Conservation (phyloP, 2,797 vertebrate species). For the Pelodytes ibericus region DNA sequence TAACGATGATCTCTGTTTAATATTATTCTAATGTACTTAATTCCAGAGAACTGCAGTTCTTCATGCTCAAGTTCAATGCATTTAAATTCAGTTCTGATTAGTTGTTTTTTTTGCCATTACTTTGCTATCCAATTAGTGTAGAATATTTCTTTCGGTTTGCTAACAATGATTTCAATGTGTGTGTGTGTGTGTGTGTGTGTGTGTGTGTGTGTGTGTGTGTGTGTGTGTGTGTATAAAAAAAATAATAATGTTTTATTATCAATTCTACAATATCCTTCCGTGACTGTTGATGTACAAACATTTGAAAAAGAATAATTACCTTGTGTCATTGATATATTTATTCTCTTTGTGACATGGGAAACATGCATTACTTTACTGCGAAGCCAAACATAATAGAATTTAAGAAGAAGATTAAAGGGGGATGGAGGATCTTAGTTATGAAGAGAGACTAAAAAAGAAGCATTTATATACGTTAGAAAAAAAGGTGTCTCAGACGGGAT, state of each 20-base stretch:
- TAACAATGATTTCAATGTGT: constrained; percentile 63
- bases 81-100: constrained; percentile 71
- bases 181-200: constrained; percentile 55
- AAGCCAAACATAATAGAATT: constrained; percentile 11
- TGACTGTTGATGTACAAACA: constrained; percentile 13
- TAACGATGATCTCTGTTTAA: constrained; percentile 61
- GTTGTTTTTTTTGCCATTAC: constrained; percentile 63
- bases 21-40: constrained; percentile 57
- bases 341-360: not conserved
- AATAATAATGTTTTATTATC: constrained; percentile 61
- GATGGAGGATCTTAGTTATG: not conserved
- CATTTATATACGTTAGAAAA: too few relatives aligned
- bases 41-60: constrained; percentile 61
- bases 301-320: constrained; percentile 15
- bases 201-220: constrained; percentile 59
- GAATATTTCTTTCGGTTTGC: constrained; percentile 64
- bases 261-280: constrained; percentile 44
- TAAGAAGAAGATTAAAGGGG: not conserved
- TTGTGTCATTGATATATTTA: constrained; percentile 6
- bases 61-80: constrained; percentile 62
- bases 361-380: constrained; percentile 18
- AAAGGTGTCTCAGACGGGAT: too few relatives aligned
- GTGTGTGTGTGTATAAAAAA: constrained; percentile 58
- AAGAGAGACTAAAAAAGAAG: too few relatives aligned
- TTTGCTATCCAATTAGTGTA: constrained; percentile 70